Evolutionary conservation across 2,888 invertebrate species (phyloP), one percentile per base, ranked within the genome.

Genomic region (Limenitis camilla): DNA sequence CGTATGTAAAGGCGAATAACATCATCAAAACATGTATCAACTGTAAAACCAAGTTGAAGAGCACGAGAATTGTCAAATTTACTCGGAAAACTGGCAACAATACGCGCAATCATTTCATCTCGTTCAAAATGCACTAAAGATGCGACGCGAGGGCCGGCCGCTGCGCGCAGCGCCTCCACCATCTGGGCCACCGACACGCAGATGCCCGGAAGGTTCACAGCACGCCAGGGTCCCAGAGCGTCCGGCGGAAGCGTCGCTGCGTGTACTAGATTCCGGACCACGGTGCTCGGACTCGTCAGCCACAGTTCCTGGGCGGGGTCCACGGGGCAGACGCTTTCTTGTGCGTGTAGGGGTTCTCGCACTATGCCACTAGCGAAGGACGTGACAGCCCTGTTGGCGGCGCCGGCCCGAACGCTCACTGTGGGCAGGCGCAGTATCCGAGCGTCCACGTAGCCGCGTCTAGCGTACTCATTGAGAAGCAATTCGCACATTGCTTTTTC

Each of bases 281-380:
- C 83, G 5, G 66, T 61, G 4, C 58, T 61, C 40, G 86, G 82
- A 44, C 84, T 79, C 28, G 76, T 64, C 55, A 85, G 56, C 81
- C 79, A 85, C 52, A 84, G 28, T 40, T 69, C 64, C 55, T 69
- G 72, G n/a, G 69, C 69, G 27, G 60, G 58, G 9, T 62, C 61
- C 39, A 85, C 84, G 0, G 85, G 85, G 39, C 77, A 71, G 39
- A 63, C 53, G 3, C 74, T 68, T 29, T 48, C 52, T 29, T 62
- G 53, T 2, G 82, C 81, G 4, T 69, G 66, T 48, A 86, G 62
- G 10, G 85, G 81, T 55, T 83, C 83, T 19, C 86, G 73, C 35
- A 86, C 66, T n/a, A 84, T 65, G 1, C 76, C 81, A 62, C 83
- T 83, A 3, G 77, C 86, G 53, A 77, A 86, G 39, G 83, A 83